Percentiles rank a stretch among this genome's conserved stretches.
These are phyloP conservation scores for Micrastur ruficollis DNA, from an alignment of 2,797 vertebrate genomes.

Conservation along the genomic window DNA sequence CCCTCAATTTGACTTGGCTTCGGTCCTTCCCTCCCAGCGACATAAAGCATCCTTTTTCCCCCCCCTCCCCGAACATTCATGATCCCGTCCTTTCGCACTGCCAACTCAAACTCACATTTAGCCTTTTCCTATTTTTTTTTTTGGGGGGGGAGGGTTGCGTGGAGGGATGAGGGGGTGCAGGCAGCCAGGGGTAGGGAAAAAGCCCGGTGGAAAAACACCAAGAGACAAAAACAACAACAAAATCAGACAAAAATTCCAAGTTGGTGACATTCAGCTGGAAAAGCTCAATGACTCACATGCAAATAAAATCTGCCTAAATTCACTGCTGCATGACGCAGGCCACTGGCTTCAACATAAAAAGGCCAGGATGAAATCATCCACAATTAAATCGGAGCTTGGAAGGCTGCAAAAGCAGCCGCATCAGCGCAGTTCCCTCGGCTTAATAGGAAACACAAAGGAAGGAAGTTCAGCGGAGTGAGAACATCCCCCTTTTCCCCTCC, in stretches of 20 bases:
- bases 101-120: conserved; percentile 71
- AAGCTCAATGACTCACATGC: conserved; percentile 80
- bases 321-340: conserved; percentile 72
- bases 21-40: conserved; percentile 63
- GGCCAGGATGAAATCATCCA: conserved; percentile 73
- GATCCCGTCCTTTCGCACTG: conserved; percentile 60
- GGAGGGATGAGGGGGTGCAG: not conserved
- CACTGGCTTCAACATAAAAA: conserved; percentile 70
- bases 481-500: conserved; percentile 42
- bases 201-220: conserved; percentile 73
- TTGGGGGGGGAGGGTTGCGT: accelerated
- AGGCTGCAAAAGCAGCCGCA: conserved; percentile 49
- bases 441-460: conserved; percentile 66
- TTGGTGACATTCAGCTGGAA: conserved; percentile 81
- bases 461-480: conserved; percentile 9
- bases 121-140: conserved; percentile 33
- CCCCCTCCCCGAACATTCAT: conserved; percentile 54
- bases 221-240: conserved; percentile 78
- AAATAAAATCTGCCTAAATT: conserved; percentile 76
- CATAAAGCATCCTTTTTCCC: conserved; percentile 72
- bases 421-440: conserved; percentile 35
- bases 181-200: conserved; percentile 47
- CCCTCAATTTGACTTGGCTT: conserved; percentile 80
- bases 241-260: conserved; percentile 78
- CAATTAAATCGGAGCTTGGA: conserved; percentile 61